Base-by-base conservation (phyloP, 2,797 vertebrate genomes). In the Pithecia hirsuta region DNA sequence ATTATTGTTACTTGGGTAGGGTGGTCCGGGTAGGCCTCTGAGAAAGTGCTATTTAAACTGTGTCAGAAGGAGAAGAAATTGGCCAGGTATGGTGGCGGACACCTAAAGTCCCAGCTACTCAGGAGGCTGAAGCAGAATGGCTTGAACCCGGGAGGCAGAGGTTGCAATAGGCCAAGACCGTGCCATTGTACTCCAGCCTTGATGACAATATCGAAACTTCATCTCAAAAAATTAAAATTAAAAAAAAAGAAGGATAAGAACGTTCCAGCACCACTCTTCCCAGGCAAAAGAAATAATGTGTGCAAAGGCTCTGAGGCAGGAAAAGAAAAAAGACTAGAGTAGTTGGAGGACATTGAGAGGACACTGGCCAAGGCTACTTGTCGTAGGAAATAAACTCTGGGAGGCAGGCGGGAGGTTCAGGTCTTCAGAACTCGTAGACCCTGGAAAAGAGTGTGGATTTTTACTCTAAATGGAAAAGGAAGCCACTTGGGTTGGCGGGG, bases 91-190 rank as follows among this genome's bases (percentile, higher is more conserved):
- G 61, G 61, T 64, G 14, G 61, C 7, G 0, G 30, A n/a, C 17
- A 33, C 61, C 61, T 67, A 15, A 19, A n/a, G 15, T 67, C 61
- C 14, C 61, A 8, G 7, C 61, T 19, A 67, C 30, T n/a, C 17
- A 33, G 61, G 7, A 67, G 61, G 33, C 61, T 67, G 15, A 67
- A 17, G 61, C 33, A 67, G 61, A 67, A 9, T n/a, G 0, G 33
- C 7, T n/a, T 67, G 61, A 67, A n/a, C 15, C 7, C 0, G 15
- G 15, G 15, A 67, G 7, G 33, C 15, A 4, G 15, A 67, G 6
- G 61, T 67, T n/a, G 4, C 30, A 67, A 67, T 8, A 33, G 33
- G 15, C 61, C 4, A 4, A n/a, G 61, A n/a, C 8, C 0, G 4
- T 9, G 15, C 33, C 33, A 67, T 33, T n/a, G 33, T 8, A 19